These are phyloP conservation scores for Nudaria mundana DNA, from an alignment of 2,888 invertebrate species.

Conservation along the genomic window DNA sequence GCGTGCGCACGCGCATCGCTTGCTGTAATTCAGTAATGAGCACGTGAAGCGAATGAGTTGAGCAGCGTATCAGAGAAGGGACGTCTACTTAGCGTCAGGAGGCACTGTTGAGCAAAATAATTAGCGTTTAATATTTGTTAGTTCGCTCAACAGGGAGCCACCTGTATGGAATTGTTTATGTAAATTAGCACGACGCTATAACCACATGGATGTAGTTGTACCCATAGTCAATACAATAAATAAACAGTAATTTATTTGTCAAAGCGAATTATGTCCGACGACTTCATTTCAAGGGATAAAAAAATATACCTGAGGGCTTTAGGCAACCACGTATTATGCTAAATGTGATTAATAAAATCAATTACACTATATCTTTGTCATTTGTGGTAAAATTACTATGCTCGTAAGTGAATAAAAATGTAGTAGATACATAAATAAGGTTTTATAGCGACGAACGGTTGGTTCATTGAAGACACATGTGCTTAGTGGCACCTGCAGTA, in stretches of 20 bases:
- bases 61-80: constrained; percentile 47
- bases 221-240: constrained; percentile 21
- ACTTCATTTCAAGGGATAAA: constrained; percentile 28
- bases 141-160: constrained; percentile 31
- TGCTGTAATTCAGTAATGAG: constrained; percentile 62
- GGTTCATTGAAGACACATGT: constrained; percentile 1
- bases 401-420: too few relatives aligned
- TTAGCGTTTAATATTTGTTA: constrained; percentile 53
- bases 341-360: constrained; percentile 7
- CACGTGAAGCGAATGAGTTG: too few relatives aligned
- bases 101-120: constrained; percentile 49
- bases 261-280: constrained; percentile 12
- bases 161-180: constrained; percentile 32
- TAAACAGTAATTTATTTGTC: constrained; percentile 18
- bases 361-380: constrained; percentile 17
- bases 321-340: constrained; percentile 7
- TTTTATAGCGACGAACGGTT: not conserved
- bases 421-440: constrained; percentile 10
- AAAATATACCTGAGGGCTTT: too few relatives aligned
- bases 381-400: constrained; percentile 8
- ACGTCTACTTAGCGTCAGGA: constrained; percentile 64
- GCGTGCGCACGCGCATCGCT: constrained; percentile 54
- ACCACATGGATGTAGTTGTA: constrained; percentile 20
- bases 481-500: constrained; percentile 24
- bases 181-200: constrained; percentile 27